phyloP scores from a whole-genome alignment of 2,113 vertebrate genomes.

The Ptilonorhynchus violaceus region DNA sequence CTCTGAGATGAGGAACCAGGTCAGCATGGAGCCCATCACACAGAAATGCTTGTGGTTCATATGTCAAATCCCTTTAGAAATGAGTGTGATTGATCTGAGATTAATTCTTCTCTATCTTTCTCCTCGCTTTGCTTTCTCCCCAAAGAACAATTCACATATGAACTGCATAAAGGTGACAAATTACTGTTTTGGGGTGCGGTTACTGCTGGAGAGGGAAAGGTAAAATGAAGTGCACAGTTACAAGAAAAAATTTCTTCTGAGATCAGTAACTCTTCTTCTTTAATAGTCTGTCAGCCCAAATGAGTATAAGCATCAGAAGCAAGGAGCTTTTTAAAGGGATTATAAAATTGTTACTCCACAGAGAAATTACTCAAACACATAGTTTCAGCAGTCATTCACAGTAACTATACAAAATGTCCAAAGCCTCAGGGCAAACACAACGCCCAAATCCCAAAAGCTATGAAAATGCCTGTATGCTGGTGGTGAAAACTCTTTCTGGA shows the following conservation, averaged over 20 bases:
- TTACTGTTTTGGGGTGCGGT: background rate
- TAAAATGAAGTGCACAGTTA: slow-evolving; percentile 6
- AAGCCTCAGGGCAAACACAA: background rate
- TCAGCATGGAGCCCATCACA: background rate
- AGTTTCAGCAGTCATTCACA: background rate
- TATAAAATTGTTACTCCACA: background rate
- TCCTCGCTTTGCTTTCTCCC: background rate
- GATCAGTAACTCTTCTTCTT: slow-evolving; percentile 16
- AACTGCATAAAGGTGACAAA: slow-evolving; percentile 6
- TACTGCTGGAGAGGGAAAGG: background rate
- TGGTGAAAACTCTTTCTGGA: background rate
- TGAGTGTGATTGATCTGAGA: background rate
- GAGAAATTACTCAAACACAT: background rate
- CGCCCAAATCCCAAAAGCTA: background rate
- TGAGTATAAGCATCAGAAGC: background rate
- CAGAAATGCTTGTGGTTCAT: background rate
- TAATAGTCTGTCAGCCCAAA: slow-evolving; percentile 1
- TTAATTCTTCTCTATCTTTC: background rate
- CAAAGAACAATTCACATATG: background rate
- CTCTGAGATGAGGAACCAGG: accelerated
- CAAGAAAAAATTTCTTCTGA: background rate
- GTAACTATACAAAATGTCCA: background rate
- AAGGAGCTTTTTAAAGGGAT: background rate
- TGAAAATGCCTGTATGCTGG: background rate
- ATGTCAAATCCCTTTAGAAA: background rate